Evolutionary conservation across 2,113 vertebrate genomes (phyloP), one percentile per base, ranked within the genome.

Genomic region (Polyodon spathula): DNA sequence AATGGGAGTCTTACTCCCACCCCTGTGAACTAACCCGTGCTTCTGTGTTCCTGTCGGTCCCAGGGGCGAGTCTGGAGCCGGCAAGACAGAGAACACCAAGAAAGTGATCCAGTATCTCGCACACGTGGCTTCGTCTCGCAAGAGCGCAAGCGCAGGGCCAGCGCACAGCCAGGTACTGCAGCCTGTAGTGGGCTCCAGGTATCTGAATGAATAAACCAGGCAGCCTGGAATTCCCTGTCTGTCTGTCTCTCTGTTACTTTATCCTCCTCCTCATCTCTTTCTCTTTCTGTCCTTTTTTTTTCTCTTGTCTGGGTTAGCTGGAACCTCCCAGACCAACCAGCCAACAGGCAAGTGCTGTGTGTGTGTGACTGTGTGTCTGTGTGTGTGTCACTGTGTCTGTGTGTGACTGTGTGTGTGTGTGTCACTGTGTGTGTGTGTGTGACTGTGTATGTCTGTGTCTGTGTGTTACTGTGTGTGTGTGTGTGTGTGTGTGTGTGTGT

Each of bases 81-180:
- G 92, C n/a, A 95, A 95, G 79, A 95, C 92, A 0, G 92, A 93
- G 64, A 95, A 94, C 82, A 94, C 93, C 1, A 95, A 94, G 79
- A 95, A 94, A 72, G 92, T 94, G 48, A 94, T 94, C 75, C 92
- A 95, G 82, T 94, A 93, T 71, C 74, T 94, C 53, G 92, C 92
- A 56, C 90, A 93, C 0, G 92, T 94, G 40, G 92, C 92, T 0
- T 93, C 93, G 0, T 93, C 92, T 0, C 93, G 93, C 7, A 93
- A 92, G 69, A 62, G 77, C 17, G 73, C 72, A 38, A 41, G 81
- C 75, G 41, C 76, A 82, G 54, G 81, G 70, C 70, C 86, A 87
- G 66, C 83, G 86, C 61, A 39, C 73, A 38, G 42, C 58, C 83
- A 81, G 83, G 86, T 88, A 71, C 58, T 40, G n/a, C n/a, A n/a